A percentile compares a stretch with the other conserved stretches of the same genome.
phyloP scores from a whole-genome alignment of 2,797 vertebrate genomes.

The Ctenopoma kingsleyae region DNA sequence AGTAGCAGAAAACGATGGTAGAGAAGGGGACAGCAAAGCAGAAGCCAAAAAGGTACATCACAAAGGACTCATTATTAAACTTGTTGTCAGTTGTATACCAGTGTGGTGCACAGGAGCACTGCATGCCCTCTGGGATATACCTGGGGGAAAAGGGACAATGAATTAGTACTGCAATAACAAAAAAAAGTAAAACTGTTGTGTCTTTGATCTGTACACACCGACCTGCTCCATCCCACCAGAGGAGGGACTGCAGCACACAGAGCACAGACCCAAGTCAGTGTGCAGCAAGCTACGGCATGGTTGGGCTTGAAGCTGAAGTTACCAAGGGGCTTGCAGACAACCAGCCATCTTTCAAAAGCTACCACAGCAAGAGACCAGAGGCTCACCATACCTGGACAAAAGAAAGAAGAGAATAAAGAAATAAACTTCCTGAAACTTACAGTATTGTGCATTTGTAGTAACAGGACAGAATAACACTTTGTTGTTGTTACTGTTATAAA shows the following conservation, averaged over 20 bases:
- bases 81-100: constrained; percentile 84
- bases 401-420: constrained; percentile 12
- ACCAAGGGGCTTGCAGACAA: constrained; percentile 84
- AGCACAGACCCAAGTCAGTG: constrained; percentile 75
- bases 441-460: neutral
- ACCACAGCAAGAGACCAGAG: constrained; percentile 84
- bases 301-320: constrained; percentile 80
- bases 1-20: constrained; percentile 84
- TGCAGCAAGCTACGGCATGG: constrained; percentile 79
- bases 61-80: constrained; percentile 83
- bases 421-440: neutral
- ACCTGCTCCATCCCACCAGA: constrained; percentile 84
- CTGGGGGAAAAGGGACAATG: constrained; percentile 1
- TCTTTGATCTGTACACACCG: constrained; percentile 27
- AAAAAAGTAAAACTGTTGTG: neutral
- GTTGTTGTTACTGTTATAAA: too few species aligned
- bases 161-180: constrained; percentile 79
- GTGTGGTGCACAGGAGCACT: constrained; percentile 84
- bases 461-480: too few species aligned
- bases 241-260: constrained; percentile 72
- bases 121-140: constrained; percentile 82
- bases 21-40: constrained; percentile 84
- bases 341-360: constrained; percentile 82
- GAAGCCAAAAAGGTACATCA: constrained; percentile 86
- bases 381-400: constrained; percentile 81